A percentile compares a stretch with the other conserved stretches of the same genome.
phyloP scores from a whole-genome alignment of 2,888 invertebrate species.

The Sisyra nigra region DNA sequence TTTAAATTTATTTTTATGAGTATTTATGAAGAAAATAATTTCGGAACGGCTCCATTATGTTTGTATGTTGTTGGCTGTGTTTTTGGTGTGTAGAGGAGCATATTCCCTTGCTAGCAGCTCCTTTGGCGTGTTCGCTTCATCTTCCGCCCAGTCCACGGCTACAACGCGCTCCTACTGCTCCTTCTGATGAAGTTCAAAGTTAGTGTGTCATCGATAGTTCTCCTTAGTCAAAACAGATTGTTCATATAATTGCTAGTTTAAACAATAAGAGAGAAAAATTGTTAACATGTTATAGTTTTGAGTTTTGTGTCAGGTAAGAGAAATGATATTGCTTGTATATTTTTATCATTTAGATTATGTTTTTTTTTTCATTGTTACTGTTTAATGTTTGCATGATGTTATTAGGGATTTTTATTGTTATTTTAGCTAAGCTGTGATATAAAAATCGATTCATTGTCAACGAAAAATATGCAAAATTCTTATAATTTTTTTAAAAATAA shows the following conservation, averaged over 20 bases:
- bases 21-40: neutral
- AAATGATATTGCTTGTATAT: neutral
- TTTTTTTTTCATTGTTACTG: neutral
- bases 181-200: constrained; percentile 4
- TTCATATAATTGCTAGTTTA: no score
- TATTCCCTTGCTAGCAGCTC: constrained; percentile 29
- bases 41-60: constrained; percentile 2
- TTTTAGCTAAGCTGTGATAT: neutral
- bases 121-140: constrained; percentile 10
- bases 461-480: no score
- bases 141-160: constrained; percentile 5
- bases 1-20: constrained; percentile 1
- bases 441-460: neutral
- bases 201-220: neutral
- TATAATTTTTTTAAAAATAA: no score
- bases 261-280: neutral
- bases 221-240: no score
- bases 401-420: neutral
- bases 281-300: neutral
- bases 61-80: constrained; percentile 5
- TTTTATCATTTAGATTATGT: neutral
- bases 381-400: neutral
- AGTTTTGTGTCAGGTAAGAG: neutral
- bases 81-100: constrained; percentile 29
- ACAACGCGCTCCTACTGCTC: neutral